phyloP scores from a whole-genome alignment of 30 jellyfish, hydroid and myxozoan genomes.

The Turritopsis dohrnii region DNA sequence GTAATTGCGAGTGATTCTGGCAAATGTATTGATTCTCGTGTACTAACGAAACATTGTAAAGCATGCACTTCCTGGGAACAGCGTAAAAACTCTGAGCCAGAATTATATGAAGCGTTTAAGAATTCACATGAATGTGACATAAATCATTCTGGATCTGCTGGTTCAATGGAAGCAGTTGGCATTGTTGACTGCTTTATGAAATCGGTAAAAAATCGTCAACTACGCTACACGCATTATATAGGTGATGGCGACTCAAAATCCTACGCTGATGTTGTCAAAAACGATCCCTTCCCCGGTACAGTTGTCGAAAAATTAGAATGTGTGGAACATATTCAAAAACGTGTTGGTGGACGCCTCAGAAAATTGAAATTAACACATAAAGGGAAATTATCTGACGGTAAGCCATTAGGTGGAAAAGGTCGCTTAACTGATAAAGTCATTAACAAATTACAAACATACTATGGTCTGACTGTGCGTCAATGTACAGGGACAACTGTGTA shows the following conservation, averaged over 20 bases:
- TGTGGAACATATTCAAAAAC: neutral
- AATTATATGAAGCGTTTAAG: neutral
- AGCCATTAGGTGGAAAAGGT: conserved; percentile 28
- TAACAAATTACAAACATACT: conserved; percentile 2
- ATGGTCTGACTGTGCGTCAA: conserved; percentile 5
- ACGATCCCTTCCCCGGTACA: neutral
- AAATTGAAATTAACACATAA: neutral
- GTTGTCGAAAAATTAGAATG: conserved; percentile 17
- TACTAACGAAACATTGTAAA: neutral
- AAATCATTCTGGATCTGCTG: no score
- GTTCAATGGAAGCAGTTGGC: neutral
- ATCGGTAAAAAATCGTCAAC: neutral
- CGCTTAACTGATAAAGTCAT: conserved; percentile 16
- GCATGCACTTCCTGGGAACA: neutral
- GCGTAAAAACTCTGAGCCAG: neutral
- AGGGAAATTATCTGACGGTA: neutral
- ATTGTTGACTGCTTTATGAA: neutral
- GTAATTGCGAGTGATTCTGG: neutral
- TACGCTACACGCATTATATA: neutral
- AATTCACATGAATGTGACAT: no score
- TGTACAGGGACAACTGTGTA: conserved; percentile 15
- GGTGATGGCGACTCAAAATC: neutral
- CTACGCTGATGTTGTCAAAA: neutral
- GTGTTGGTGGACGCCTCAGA: conserved; percentile 5
- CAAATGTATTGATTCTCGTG: neutral